phyloP scores from a whole-genome alignment of 2,113 vertebrate genomes.

The Jaculus jaculus region DNA sequence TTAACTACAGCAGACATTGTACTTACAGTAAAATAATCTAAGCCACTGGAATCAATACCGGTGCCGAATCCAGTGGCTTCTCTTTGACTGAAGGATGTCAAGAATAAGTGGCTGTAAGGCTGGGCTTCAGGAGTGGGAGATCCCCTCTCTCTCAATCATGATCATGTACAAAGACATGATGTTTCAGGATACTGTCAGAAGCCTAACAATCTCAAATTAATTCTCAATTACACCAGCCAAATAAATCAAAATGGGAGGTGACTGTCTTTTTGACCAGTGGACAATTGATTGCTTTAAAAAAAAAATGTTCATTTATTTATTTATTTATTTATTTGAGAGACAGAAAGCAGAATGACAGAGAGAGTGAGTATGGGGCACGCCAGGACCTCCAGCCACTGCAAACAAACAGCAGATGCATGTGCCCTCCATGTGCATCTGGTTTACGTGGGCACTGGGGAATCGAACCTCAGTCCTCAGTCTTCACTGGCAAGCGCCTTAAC shows the following conservation, averaged over 20 bases:
- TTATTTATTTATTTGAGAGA: not conserved
- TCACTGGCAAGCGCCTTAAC: no score
- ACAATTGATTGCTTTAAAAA: not conserved
- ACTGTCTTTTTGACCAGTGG: slow-evolving; percentile 50
- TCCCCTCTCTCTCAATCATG: slow-evolving; percentile 43
- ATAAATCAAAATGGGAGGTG: slow-evolving; percentile 2
- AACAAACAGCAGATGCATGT: no score
- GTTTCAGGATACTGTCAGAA: slow-evolving; percentile 16
- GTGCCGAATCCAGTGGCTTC: slow-evolving; percentile 57
- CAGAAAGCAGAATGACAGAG: no score
- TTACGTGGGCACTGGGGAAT: no score
- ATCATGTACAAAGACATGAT: slow-evolving; percentile 42
- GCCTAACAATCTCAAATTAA: slow-evolving; percentile 22
- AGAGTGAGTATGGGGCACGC: no score
- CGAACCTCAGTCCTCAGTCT: no score
- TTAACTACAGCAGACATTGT: slow-evolving; percentile 86
- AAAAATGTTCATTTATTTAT: not conserved
- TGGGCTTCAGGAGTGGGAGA: not conserved
- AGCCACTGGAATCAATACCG: slow-evolving; percentile 84
- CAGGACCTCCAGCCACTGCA: no score
- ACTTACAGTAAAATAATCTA: slow-evolving; percentile 88
- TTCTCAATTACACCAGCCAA: not conserved
- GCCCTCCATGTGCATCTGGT: no score
- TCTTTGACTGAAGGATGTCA: slow-evolving; percentile 80
- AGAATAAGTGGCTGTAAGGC: slow-evolving; percentile 78